phyloP scores from a whole-genome alignment of 2,113 vertebrate species.

The Hylia prasina region DNA sequence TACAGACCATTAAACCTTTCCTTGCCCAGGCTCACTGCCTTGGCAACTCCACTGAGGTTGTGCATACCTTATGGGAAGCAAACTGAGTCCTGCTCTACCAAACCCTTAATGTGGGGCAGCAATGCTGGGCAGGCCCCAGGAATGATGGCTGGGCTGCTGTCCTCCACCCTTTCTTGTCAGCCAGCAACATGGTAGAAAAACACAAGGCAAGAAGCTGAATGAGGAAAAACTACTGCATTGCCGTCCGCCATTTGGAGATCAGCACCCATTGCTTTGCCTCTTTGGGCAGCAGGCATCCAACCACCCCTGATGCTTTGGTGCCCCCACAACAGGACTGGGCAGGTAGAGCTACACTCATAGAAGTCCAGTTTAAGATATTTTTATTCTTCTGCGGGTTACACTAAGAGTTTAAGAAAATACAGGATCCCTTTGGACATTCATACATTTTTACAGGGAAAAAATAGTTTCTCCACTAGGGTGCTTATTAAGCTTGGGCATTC shows the following conservation, averaged over 20 bases:
- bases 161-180: neutral
- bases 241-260: neutral
- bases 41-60: neutral
- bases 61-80: fast-evolving
- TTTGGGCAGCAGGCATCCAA: neutral
- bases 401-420: conserved; percentile 74
- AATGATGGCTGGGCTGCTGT: neutral
- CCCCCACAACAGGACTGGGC: fast-evolving
- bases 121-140: neutral
- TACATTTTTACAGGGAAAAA: conserved; percentile 72
- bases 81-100: neutral
- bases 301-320: fast-evolving
- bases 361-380: conserved; percentile 37
- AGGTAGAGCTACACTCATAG: neutral
- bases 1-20: neutral
- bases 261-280: neutral
- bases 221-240: neutral
- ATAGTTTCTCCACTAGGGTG: conserved; percentile 34
- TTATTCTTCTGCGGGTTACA: conserved; percentile 57
- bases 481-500: neutral
- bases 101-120: neutral
- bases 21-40: neutral
- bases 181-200: neutral
- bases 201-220: neutral
- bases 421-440: conserved; percentile 69